phyloP scores from a whole-genome alignment of 2,888 invertebrate genomes.

The Tipula helvola region DNA sequence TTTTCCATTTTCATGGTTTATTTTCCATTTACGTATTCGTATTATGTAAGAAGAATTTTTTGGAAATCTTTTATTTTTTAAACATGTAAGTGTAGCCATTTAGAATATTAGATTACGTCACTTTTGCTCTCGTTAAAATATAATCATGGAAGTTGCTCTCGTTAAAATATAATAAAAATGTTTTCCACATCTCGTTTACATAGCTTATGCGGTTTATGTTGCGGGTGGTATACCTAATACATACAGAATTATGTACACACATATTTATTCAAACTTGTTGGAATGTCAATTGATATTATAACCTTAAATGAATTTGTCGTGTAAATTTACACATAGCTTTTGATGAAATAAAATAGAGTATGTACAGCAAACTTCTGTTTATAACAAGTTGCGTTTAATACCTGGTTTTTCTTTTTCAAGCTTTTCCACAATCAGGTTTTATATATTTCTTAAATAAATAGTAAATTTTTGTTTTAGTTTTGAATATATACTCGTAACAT shows the following conservation, averaged over 20 bases:
- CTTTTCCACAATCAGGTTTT: too few species aligned
- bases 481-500: too few species aligned
- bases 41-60: not conserved
- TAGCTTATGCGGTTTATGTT: not conserved
- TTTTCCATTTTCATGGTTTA: not conserved
- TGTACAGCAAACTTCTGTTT: too few species aligned
- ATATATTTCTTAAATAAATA: too few species aligned
- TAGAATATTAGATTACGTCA: not conserved
- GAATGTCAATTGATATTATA: not conserved
- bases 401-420: too few species aligned
- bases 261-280: not conserved
- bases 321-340: not conserved
- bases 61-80: not conserved
- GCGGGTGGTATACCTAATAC: not conserved
- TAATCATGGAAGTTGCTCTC: not conserved
- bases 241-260: not conserved
- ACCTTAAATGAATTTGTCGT: not conserved
- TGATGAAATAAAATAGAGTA: too few species aligned
- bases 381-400: too few species aligned
- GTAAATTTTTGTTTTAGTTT: too few species aligned
- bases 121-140: not conserved
- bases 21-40: not conserved
- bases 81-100: not conserved
- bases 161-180: not conserved
- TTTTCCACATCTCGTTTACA: not conserved